Evolutionary conservation across 2,113 vertebrate species (phyloP), one percentile per base, ranked within the genome.

Genomic region (Grus americana): DNA sequence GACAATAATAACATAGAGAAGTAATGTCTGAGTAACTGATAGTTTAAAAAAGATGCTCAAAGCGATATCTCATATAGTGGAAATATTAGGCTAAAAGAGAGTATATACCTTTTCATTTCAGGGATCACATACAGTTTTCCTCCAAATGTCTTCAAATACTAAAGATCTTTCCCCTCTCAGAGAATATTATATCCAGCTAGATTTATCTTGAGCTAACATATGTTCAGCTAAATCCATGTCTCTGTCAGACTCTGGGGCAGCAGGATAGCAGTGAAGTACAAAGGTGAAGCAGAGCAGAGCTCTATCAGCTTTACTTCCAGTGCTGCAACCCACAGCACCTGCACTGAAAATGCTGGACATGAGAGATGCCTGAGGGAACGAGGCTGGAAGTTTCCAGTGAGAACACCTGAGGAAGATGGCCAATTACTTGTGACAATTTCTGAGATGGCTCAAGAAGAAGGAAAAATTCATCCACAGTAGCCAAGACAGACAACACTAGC

Each of bases 321-420:
- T 40, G 34, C 47, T 82, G 42, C 46, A 83, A 44, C 14, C 23
- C 27, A 57, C 54, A 83, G 36, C 12, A 49, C 57, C 58, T 27
- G 36, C 63, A 40, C 0, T 72, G 46, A 92, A 92, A 92, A 85
- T 57, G 36, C 57, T 86, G 74, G 67, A 61, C 18, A 66, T 72
- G 54, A 86, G 34, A 27, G 16, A 57, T 65, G 58, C n/a, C 30
- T 0, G 6, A 82, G 21, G 27, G 55, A 86, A 90, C 0, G 0
- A 49, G 49, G 30, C 54, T 67, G 46, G 61, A 75, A 44, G 23
- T 73, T 24, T 78, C 36, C 38, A 73, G 17, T 58, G 40, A 87
- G 57, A 72, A 81, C 38, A 20, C 20, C 44, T 21, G 30, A 68
- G 30, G 44, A 86, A 72, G 14, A 83, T 4, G 10, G 30, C n/a